Evolutionary conservation across 2,113 vertebrate genomes (phyloP).

Genomic region (Tetraodon nigroviridis): DNA sequence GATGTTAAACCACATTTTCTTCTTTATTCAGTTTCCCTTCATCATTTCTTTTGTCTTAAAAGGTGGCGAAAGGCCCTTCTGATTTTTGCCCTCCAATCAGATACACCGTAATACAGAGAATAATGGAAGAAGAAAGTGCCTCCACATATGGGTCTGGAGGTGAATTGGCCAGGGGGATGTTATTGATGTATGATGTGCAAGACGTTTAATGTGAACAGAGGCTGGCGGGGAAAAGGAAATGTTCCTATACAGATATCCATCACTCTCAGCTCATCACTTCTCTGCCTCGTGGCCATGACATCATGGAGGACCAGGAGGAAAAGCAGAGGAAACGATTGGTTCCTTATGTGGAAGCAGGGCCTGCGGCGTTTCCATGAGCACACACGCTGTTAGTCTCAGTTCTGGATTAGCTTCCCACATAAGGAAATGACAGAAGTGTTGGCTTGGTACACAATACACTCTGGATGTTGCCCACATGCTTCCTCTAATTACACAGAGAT

Average conservation of each 20-base stretch:
- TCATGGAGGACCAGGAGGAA: constrained; percentile 52
- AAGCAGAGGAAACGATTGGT: constrained; percentile 55
- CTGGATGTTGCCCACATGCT: neutral
- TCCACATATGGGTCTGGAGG: constrained; percentile 57
- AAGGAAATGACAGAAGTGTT: constrained; percentile 11
- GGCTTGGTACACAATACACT: constrained; percentile 6
- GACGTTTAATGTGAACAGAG: constrained; percentile 71
- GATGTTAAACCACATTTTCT: constrained; percentile 52
- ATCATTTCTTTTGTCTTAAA: constrained; percentile 13
- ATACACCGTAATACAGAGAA: constrained; percentile 28
- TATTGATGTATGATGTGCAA: constrained; percentile 70
- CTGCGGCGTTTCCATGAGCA: constrained; percentile 46
- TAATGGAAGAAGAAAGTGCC: constrained; percentile 38
- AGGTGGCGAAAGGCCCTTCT: constrained; percentile 33
- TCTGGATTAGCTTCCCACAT: neutral
- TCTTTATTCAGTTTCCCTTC: constrained; percentile 36
- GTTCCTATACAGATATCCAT: constrained; percentile 77
- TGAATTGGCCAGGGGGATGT: constrained; percentile 37
- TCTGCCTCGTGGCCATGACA: constrained; percentile 63
- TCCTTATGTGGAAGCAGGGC: constrained; percentile 63
- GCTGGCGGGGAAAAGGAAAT: constrained; percentile 70
- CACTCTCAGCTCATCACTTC: constrained; percentile 74
- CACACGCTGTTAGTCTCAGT: constrained; percentile 27
- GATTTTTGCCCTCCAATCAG: constrained; percentile 14
- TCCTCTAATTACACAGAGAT: constrained; percentile 5